Base-by-base conservation (phyloP, 2,113 vertebrate genomes). In the Isichthys henryi region DNA sequence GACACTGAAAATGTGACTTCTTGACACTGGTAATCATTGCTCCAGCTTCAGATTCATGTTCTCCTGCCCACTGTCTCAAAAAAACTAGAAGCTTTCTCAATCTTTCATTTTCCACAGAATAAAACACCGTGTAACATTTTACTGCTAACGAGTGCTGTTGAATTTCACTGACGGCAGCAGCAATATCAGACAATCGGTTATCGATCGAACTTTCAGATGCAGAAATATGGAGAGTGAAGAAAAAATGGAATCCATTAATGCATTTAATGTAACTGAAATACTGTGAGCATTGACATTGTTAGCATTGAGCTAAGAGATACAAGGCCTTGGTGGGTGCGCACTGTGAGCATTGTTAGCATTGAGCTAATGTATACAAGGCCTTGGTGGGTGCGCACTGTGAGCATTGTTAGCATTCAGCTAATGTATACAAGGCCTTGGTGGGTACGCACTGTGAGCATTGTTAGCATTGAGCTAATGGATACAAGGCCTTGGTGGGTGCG, bases 1-100 rank as follows among this genome's bases (percentile, higher is more conserved):
- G 92, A 91, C 90, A 93, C 93, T 94, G 94, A 95, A 95, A 93
- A 92, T 90, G 88, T 45, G 90, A 94, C 94, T 95, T 93, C 92
- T 91, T 92, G 92, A 92, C 90, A 94, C 94, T 94, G 91, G 93
- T 91, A 91, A 87, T 90, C 91, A 90, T 87, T 90, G 70, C 21
- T 70, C 19, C 49, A 35, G 3, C 19, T 93, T 93, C 91, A 39
- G 31, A 80, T 19, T 80, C 17, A 80, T 23, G 7, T 7, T 62
- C 58, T 62, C 21, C 58, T 27, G n/a, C 9, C 58, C 58, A 27
- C n/a, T n/a, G 23, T 10, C 23, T 39, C 3, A n/a, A 39, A 77
- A 53, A 13, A 77, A 17, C 70, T 39, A 5, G 70, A 17, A 77
- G 27, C 27, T 39, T 17, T 39, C 70, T 39, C 5, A 1, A 19